These are phyloP conservation scores for Rhinogobius similis DNA, from an alignment of 2,113 vertebrate genomes.

Conservation along the genomic window DNA sequence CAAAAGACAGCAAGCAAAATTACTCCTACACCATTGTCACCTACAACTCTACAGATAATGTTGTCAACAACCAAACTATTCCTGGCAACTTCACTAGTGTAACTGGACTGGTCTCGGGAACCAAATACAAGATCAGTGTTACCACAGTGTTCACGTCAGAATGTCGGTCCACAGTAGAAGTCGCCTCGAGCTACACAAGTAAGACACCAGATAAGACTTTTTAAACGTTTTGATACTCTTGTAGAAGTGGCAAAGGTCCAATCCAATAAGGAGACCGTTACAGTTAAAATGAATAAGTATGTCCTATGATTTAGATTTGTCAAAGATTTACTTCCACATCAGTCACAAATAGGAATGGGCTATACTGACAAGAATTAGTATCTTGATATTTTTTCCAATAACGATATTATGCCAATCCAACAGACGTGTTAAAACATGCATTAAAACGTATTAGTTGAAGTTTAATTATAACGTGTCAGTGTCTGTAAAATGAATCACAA, in stretches of 20 bases:
- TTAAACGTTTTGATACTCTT: conserved; percentile 16
- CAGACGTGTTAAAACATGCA: too few relatives aligned
- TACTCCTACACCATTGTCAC: conserved; percentile 41
- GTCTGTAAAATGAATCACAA: too few relatives aligned
- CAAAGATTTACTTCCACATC: too few relatives aligned
- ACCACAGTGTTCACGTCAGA: conserved; percentile 8
- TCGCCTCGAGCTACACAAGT: conserved; percentile 51
- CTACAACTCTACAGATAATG: not conserved
- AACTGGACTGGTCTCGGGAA: conserved; percentile 38
- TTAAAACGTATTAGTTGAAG: too few relatives aligned
- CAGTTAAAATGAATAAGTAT: conserved; percentile 45
- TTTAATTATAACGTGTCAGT: too few relatives aligned
- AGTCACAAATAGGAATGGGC: too few relatives aligned
- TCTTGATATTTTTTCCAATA: too few relatives aligned
- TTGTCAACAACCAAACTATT: not conserved
- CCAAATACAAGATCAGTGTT: conserved; percentile 39
- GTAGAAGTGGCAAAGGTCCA: conserved; percentile 24
- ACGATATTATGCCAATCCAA: too few relatives aligned
- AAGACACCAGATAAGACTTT: conserved; percentile 16
- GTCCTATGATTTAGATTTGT: too few relatives aligned
- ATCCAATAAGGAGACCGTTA: not conserved
- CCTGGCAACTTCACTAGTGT: not conserved
- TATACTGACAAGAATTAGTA: too few relatives aligned
- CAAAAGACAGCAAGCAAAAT: not conserved
- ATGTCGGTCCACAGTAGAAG: conserved; percentile 12